phyloP scores from a whole-genome alignment of 2,113 vertebrate species.

The Tachysurus fulvidraco region DNA sequence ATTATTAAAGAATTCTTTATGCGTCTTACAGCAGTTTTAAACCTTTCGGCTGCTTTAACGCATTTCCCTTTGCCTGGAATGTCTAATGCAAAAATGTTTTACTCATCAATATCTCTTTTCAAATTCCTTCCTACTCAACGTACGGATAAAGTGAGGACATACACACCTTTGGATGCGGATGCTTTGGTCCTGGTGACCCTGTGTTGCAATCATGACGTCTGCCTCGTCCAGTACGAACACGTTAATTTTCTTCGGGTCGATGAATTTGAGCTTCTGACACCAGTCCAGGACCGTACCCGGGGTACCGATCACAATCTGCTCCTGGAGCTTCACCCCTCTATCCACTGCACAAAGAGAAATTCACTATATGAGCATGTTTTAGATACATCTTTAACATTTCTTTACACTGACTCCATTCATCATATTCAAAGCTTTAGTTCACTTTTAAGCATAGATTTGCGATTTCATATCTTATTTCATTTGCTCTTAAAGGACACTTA shows the following conservation, averaged over 20 bases:
- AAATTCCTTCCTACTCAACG: not conserved
- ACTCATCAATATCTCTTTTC: too few relatives aligned
- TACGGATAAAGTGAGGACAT: not conserved
- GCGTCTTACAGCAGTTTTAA: not conserved
- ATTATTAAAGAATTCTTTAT: not conserved
- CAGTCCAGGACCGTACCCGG: slow-evolving; percentile 95
- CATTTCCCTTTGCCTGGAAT: not conserved
- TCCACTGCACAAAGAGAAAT: slow-evolving; percentile 77
- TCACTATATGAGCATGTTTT: not conserved
- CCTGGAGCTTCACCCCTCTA: slow-evolving; percentile 85
- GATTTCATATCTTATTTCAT: not conserved
- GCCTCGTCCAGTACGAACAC: slow-evolving; percentile 97
- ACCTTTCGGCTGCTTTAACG: not conserved
- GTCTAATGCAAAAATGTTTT: too few relatives aligned
- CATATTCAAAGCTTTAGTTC: too few relatives aligned
- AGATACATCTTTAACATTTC: not conserved
- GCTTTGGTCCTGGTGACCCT: slow-evolving; percentile 97
- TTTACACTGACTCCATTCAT: not conserved
- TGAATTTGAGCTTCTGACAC: slow-evolving; percentile 93
- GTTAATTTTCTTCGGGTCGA: slow-evolving; percentile 92
- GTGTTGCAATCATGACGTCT: slow-evolving; percentile 97
- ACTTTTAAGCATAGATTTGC: not conserved
- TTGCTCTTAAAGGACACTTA: not conserved
- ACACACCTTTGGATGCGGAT: slow-evolving; percentile 94
- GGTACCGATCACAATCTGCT: slow-evolving; percentile 97